Conservation (phyloP, 2,113 vertebrate genomes). For the Channa maculata region DNA sequence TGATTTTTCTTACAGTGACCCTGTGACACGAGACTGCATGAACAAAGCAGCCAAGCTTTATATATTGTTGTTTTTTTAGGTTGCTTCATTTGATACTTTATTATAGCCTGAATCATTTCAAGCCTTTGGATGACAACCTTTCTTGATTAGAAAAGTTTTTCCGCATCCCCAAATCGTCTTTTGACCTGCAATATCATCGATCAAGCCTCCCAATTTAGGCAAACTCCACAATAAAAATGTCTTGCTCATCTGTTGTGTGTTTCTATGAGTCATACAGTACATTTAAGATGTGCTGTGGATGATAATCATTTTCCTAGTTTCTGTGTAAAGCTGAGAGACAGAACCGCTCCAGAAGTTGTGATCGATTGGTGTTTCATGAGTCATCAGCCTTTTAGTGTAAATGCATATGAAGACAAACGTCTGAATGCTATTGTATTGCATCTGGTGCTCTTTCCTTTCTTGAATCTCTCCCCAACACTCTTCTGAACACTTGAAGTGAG, state of each 20-base stretch:
- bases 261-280: conserved; percentile 38
- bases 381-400: conserved; percentile 52
- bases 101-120: conserved; percentile 23
- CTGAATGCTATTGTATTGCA: conserved; percentile 28
- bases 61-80: conserved; percentile 9
- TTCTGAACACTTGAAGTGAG: conserved; percentile 51
- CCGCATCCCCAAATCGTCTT: conserved; percentile 7
- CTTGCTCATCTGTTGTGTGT: background rate
- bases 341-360: conserved; percentile 37
- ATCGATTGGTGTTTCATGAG: conserved; percentile 52
- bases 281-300: conserved; percentile 44
- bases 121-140: conserved; percentile 18
- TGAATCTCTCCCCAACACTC: conserved; percentile 29
- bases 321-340: conserved; percentile 19
- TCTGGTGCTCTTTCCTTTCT: conserved; percentile 28
- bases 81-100: conserved; percentile 17
- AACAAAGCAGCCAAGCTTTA: background rate
- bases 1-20: background rate
- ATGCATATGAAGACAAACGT: conserved; percentile 37
- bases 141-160: conserved; percentile 15
- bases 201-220: background rate
- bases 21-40: background rate
- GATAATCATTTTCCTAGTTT: conserved; percentile 43
- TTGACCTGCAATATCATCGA: conserved; percentile 12
- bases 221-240: conserved; percentile 27